These are phyloP conservation scores for Nannoperca obscura DNA, from an alignment of 2,797 vertebrate species.

Conservation along the genomic window DNA sequence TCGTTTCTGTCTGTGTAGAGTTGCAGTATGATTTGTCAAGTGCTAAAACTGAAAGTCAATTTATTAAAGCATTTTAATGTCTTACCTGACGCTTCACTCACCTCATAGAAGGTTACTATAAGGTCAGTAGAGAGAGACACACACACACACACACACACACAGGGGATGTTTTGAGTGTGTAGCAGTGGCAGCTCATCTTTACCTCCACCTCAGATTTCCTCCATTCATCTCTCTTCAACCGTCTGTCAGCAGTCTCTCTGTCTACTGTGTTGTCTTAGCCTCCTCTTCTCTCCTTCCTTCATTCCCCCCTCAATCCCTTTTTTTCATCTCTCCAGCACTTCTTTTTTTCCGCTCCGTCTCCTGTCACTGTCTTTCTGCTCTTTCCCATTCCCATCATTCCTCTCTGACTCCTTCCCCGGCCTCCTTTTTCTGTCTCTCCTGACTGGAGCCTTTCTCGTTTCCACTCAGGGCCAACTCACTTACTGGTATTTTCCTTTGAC, in stretches of 20 bases:
- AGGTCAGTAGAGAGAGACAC: background rate
- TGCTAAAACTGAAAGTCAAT: background rate
- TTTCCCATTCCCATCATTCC: slow-evolving; percentile 77
- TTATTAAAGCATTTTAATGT: background rate
- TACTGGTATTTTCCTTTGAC: slow-evolving; percentile 73
- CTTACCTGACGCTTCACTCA: too few relatives aligned
- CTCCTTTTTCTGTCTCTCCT: slow-evolving; percentile 47
- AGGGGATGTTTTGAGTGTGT: slow-evolving; percentile 9
- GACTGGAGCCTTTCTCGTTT: slow-evolving; percentile 60
- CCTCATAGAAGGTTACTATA: background rate
- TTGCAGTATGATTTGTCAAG: background rate
- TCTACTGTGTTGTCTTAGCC: slow-evolving; percentile 53
- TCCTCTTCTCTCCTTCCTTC: slow-evolving; percentile 34
- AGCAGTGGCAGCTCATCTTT: slow-evolving; percentile 9
- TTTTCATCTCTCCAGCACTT: slow-evolving; percentile 51
- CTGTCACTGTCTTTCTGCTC: slow-evolving; percentile 69
- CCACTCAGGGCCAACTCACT: slow-evolving; percentile 51
- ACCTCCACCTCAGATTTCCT: slow-evolving; percentile 39
- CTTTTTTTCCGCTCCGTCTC: slow-evolving; percentile 63
- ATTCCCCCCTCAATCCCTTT: slow-evolving; percentile 44
- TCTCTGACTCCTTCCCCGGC: slow-evolving; percentile 52
- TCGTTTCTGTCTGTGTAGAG: background rate
- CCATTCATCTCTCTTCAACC: slow-evolving; percentile 59
- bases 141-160: too few relatives aligned
- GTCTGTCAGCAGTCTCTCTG: slow-evolving; percentile 56